Evolutionary conservation across 2,113 vertebrate genomes (phyloP), one percentile per base, ranked within the genome.

Genomic region (Chlamydotis undulata): DNA sequence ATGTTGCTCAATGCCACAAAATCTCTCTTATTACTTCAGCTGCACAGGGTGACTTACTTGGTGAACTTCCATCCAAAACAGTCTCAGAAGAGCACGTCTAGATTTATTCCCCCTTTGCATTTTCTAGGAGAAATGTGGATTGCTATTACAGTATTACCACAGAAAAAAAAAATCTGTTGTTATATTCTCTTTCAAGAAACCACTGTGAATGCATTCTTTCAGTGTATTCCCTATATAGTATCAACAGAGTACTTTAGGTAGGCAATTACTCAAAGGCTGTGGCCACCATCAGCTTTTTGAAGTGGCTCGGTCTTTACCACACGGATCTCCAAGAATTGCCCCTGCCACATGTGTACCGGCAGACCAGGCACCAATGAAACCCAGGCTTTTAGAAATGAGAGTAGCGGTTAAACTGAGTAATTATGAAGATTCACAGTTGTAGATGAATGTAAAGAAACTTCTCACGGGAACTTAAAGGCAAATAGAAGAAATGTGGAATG

Each of bases 1-100:
- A 47, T 47, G 21, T 96, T 96, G 93, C 96, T 93, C 94, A 94
- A 89, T 50, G 45, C 61, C 83, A 89, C 93, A 71, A 92, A 68
- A 75, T 35, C 60, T 68, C 70, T 63, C 60, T 33, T 59, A 68
- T 68, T 94, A 12, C 89, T 93, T 95, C 77, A 93, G 89, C 53
- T 75, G 68, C 52, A 43, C 56, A 64, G 76, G 52, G n/a, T 81
- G 56, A 90, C 75, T 80, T 50, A 81, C 37, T 95, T 94, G 83
- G 89, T 84, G 49, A 82, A 67, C 43, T 89, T 84, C 83, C 87
- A 97, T 53, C 43, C 56, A 75, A 75, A 84, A 87, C 73, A 91
- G 39, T n/a, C 80, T 75, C 89, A 75, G 64, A 87, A 71, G 74
- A 91, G 23, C 76, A 63, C 0, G 1, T 43, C 43, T 80, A 63